Percentiles rank a stretch among this genome's conserved stretches.
phyloP scores from a whole-genome alignment of 2,888 invertebrate species.

The Sturmia bella region DNA sequence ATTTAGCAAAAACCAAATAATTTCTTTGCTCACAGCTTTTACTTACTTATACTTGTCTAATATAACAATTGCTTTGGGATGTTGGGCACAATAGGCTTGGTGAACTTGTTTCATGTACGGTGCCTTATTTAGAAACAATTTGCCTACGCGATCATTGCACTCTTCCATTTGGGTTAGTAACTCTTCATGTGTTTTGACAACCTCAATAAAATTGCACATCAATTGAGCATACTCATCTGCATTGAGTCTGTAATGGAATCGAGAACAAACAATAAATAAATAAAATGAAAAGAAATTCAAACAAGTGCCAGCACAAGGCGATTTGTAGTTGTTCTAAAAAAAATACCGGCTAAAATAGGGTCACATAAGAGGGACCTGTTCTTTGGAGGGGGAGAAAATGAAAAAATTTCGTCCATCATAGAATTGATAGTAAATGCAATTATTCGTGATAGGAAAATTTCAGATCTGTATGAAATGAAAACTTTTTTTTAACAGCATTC shows the following conservation, averaged over 20 bases:
- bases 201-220: conserved; percentile 93
- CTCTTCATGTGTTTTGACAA: conserved; percentile 92
- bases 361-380: no score
- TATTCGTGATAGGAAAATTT: no score
- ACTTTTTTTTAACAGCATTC: no score
- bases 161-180: conserved; percentile 90
- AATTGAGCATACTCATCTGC: conserved; percentile 93
- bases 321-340: no score
- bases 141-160: conserved; percentile 92
- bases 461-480: no score
- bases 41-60: conserved; percentile 94
- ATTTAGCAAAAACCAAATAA: no score
- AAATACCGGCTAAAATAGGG: no score
- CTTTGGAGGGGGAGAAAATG: no score
- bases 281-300: background rate
- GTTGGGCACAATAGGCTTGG: conserved; percentile 93
- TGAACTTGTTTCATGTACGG: conserved; percentile 92
- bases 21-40: conserved; percentile 74
- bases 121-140: conserved; percentile 93
- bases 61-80: conserved; percentile 96
- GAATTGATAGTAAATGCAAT: no score
- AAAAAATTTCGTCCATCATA: no score
- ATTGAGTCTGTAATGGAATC: conserved; percentile 85
- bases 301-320: no score
- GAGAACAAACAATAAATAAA: background rate